A percentile compares a stretch with the other conserved stretches of the same genome.
Evolutionary conservation across 1,140 invertebrate genomes (phyloP).

Genomic region (Cydia amplana): DNA sequence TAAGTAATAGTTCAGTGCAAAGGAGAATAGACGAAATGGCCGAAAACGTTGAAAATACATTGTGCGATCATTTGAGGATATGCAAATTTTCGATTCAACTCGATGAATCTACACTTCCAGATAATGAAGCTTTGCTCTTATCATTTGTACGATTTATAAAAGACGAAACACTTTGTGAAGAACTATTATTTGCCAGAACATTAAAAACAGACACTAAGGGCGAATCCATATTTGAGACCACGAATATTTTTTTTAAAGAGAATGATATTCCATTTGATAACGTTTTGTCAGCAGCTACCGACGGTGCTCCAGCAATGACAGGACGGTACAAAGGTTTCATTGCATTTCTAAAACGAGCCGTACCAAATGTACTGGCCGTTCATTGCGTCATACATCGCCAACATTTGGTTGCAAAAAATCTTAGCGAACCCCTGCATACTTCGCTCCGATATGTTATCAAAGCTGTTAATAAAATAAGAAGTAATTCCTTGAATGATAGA

Average conservation of each 20-base stretch:
- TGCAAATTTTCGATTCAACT: constrained; percentile 40
- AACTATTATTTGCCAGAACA: constrained; percentile 61
- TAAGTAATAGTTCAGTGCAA: no score
- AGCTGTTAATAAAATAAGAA: constrained; percentile 37
- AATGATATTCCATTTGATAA: constrained; percentile 41
- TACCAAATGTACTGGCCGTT: neutral
- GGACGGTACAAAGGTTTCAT: neutral
- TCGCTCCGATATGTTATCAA: constrained; percentile 43
- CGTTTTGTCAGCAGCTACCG: neutral
- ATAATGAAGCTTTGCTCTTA: constrained; percentile 69
- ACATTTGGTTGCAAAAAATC: neutral
- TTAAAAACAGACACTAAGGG: constrained; percentile 64
- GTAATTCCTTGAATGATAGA: neutral
- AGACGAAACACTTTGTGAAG: constrained; percentile 54
- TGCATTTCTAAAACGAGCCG: neutral
- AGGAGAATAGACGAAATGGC: no score
- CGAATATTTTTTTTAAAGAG: constrained; percentile 49
- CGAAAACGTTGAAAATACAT: no score
- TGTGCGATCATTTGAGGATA: no score
- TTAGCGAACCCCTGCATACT: constrained; percentile 29
- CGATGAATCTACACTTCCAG: constrained; percentile 67
- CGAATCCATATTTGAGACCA: constrained; percentile 64
- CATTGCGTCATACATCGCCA: neutral
- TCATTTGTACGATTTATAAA: constrained; percentile 64
- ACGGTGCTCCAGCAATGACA: neutral